Percentiles rank a stretch among this genome's conserved stretches.
Conservation (phyloP, 53 echinoderm and acorn worm species). For the Astropecten irregularis region DNA sequence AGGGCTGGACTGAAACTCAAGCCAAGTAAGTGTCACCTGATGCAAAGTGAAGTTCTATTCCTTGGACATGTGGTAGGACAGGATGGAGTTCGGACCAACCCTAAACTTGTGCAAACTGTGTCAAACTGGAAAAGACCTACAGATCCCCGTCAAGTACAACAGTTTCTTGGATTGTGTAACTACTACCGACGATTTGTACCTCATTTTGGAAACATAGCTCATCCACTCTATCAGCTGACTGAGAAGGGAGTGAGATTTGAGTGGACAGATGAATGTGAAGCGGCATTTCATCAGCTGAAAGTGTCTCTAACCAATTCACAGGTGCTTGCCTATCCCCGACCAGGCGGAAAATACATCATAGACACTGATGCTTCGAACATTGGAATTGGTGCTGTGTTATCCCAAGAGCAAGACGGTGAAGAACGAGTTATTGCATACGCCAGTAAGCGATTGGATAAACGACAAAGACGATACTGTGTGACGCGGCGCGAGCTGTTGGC, state of each 20-base stretch:
- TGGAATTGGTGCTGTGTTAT: conserved; percentile 41
- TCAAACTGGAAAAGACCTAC: conserved; percentile 16
- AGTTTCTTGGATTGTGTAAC: conserved; percentile 45
- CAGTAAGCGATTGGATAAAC: conserved; percentile 34
- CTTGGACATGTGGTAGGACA: background rate
- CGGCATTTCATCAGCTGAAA: conserved; percentile 26
- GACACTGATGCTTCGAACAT: conserved; percentile 61
- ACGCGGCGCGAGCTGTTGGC: conserved; percentile 52
- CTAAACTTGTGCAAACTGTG: background rate
- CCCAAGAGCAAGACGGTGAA: conserved; percentile 32
- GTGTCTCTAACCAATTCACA: background rate
- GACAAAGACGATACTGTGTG: conserved; percentile 58
- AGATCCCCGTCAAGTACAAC: conserved; percentile 18
- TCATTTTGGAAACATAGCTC: conserved; percentile 37
- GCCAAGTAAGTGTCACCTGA: conserved; percentile 39
- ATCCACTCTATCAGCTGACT: conserved; percentile 31
- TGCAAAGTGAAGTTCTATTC: conserved; percentile 47
- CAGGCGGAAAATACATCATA: conserved; percentile 24
- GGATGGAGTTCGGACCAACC: conserved; percentile 25
- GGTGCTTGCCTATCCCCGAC: conserved; percentile 30
- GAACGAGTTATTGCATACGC: too few relatives aligned
- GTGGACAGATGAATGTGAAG: conserved; percentile 44
- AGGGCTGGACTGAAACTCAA: conserved; percentile 25
- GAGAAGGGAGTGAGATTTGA: conserved; percentile 19
- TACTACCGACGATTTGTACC: conserved; percentile 59